Evolutionary conservation across 2,888 invertebrate genomes (phyloP).

Genomic region (Encarsia formosa): DNA sequence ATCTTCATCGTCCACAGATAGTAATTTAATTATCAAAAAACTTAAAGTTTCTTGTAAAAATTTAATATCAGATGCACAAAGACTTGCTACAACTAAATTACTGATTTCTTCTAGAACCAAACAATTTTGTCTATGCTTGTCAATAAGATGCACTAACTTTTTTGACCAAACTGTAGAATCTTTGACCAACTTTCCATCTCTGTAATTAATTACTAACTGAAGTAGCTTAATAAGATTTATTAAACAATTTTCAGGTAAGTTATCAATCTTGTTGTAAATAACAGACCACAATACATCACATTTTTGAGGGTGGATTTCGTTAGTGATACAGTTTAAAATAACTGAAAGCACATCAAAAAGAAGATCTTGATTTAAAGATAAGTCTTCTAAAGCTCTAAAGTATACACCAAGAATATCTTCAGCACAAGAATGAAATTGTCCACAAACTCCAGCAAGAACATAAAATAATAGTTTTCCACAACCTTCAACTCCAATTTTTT

Average conservation of each 20-base stretch:
- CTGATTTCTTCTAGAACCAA: constrained; percentile 33
- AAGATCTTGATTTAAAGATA: constrained; percentile 51
- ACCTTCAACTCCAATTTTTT: constrained; percentile 69
- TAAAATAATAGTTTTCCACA: constrained; percentile 86
- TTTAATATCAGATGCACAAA: constrained; percentile 57
- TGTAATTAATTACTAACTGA: constrained; percentile 61
- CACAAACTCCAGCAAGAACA: constrained; percentile 76
- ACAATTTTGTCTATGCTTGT: constrained; percentile 30
- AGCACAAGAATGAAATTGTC: constrained; percentile 81
- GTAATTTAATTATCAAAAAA: constrained; percentile 62
- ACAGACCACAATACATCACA: constrained; percentile 65
- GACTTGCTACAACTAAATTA: constrained; percentile 36
- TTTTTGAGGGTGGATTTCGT: constrained; percentile 61
- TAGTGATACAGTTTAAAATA: constrained; percentile 62
- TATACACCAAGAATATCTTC: constrained; percentile 67
- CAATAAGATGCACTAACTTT: constrained; percentile 47
- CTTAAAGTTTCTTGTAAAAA: constrained; percentile 72
- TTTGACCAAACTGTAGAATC: constrained; percentile 61
- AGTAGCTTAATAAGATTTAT: constrained; percentile 51
- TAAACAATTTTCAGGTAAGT: constrained; percentile 41
- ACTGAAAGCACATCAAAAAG: constrained; percentile 65
- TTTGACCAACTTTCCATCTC: constrained; percentile 61
- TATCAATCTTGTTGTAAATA: constrained; percentile 46
- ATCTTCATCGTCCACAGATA: constrained; percentile 57
- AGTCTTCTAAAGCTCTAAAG: constrained; percentile 59